Evolutionary conservation across 2,888 invertebrate species (phyloP).

Genomic region (Sesia bembeciformis): DNA sequence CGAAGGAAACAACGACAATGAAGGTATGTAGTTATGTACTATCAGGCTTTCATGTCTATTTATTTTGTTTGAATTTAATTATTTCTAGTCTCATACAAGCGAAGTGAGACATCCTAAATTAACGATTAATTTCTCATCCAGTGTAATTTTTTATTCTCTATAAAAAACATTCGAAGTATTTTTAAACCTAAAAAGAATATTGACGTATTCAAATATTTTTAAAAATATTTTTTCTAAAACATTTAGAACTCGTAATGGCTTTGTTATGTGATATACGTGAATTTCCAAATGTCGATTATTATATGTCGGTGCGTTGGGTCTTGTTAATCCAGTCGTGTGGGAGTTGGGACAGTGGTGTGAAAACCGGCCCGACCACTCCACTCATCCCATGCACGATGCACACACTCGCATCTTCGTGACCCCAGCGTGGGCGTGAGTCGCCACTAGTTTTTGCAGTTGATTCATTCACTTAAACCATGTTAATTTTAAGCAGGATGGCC

Average conservation of each 20-base stretch:
- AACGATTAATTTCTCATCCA: no score
- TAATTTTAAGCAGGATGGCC: no score
- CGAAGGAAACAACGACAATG: conserved; percentile 69
- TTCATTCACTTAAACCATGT: conserved; percentile 22
- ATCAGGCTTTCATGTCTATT: conserved; percentile 22
- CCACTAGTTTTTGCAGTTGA: conserved; percentile 32
- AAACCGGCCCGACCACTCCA: conserved; percentile 47
- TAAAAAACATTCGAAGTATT: no score
- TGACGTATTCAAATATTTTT: no score
- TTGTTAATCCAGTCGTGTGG: conserved; percentile 1
- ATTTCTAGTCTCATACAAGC: no score
- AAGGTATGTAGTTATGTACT: conserved; percentile 50
- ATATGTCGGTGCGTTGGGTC: not conserved
- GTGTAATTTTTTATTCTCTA: no score
- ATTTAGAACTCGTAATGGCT: no score
- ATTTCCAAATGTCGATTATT: conserved; percentile 15
- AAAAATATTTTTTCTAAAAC: no score
- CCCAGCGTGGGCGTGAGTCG: conserved; percentile 17
- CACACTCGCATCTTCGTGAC: not conserved
- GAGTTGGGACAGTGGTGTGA: not conserved
- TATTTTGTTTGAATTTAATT: conserved; percentile 32
- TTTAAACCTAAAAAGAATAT: no score
- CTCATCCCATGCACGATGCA: conserved; percentile 6
- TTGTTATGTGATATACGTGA: not conserved
- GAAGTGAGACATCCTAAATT: no score